Evolutionary conservation across 2,113 vertebrate species (phyloP).

Genomic region (Alligator sinensis): DNA sequence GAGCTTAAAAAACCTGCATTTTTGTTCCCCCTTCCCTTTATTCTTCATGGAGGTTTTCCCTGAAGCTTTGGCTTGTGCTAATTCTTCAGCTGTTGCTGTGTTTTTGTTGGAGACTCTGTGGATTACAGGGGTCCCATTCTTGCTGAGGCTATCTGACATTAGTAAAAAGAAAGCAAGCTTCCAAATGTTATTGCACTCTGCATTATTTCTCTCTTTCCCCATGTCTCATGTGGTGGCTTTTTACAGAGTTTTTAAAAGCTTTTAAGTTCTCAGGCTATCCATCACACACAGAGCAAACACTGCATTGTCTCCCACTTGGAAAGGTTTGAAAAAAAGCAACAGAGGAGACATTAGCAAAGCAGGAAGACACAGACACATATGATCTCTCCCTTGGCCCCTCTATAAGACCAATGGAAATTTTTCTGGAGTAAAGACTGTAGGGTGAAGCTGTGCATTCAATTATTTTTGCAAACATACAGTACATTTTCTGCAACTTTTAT

Average conservation of each 20-base stretch:
- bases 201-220: slow-evolving; percentile 59
- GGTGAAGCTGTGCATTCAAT: not conserved
- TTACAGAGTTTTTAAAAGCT: slow-evolving; percentile 56
- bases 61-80: slow-evolving; percentile 45
- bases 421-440: not conserved
- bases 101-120: slow-evolving; percentile 46
- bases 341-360: not conserved
- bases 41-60: slow-evolving; percentile 71
- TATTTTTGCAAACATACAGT: not conserved
- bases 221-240: slow-evolving; percentile 58
- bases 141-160: slow-evolving; percentile 34
- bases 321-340: slow-evolving; percentile 34
- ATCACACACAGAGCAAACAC: slow-evolving; percentile 41
- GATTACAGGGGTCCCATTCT: slow-evolving; percentile 41
- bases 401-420: not conserved
- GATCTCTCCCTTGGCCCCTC: too few species aligned
- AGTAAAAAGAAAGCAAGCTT: slow-evolving; percentile 55
- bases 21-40: slow-evolving; percentile 31
- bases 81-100: slow-evolving; percentile 61
- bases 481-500: slow-evolving; percentile 25
- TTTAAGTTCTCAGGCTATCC: slow-evolving; percentile 64
- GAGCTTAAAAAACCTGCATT: not conserved
- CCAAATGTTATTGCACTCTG: slow-evolving; percentile 44
- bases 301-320: slow-evolving; percentile 40
- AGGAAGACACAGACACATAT: not conserved